phyloP scores from a whole-genome alignment of 2,797 vertebrate species.

The Sparus aurata region DNA sequence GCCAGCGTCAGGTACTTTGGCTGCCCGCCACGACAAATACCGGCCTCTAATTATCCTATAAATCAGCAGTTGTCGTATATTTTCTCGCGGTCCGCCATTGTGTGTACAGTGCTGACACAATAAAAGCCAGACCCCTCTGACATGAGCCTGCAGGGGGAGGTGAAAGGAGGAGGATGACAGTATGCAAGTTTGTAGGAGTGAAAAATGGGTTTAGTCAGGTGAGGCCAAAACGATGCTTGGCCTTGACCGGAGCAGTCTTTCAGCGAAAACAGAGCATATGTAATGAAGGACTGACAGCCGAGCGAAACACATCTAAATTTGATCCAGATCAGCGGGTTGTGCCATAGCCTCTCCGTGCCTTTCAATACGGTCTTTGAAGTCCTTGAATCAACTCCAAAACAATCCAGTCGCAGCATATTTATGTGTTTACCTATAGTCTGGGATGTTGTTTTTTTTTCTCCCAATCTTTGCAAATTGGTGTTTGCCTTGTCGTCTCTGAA shows the following conservation, averaged over 20 bases:
- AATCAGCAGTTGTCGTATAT: conserved; percentile 81
- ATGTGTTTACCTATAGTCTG: conserved; percentile 64
- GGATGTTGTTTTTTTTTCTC: conserved; percentile 37
- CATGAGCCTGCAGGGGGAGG: conserved; percentile 52
- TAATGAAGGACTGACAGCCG: conserved; percentile 42
- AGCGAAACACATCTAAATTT: conserved; percentile 42
- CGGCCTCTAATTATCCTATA: conserved; percentile 82
- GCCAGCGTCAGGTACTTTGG: conserved; percentile 77
- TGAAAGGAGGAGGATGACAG: conserved; percentile 52
- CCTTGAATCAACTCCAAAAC: conserved; percentile 55
- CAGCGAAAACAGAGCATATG: conserved; percentile 40
- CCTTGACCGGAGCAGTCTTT: conserved; percentile 41
- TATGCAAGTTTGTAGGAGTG: conserved; percentile 56
- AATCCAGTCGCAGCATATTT: conserved; percentile 61
- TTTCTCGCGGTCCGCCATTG: conserved; percentile 68
- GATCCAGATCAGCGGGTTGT: conserved; percentile 56
- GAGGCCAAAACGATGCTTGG: conserved; percentile 55
- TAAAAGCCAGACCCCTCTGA: conserved; percentile 76
- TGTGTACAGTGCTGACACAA: conserved; percentile 72
- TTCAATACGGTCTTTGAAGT: conserved; percentile 54
- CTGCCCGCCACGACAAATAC: conserved; percentile 77
- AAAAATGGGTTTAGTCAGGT: conserved; percentile 61
- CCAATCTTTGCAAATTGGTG: conserved; percentile 43
- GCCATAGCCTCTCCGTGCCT: conserved; percentile 32
- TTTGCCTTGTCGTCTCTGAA: conserved; percentile 58